Evolutionary conservation across 1,140 invertebrate genomes (phyloP).

Genomic region (Branchinecta lynchi): DNA sequence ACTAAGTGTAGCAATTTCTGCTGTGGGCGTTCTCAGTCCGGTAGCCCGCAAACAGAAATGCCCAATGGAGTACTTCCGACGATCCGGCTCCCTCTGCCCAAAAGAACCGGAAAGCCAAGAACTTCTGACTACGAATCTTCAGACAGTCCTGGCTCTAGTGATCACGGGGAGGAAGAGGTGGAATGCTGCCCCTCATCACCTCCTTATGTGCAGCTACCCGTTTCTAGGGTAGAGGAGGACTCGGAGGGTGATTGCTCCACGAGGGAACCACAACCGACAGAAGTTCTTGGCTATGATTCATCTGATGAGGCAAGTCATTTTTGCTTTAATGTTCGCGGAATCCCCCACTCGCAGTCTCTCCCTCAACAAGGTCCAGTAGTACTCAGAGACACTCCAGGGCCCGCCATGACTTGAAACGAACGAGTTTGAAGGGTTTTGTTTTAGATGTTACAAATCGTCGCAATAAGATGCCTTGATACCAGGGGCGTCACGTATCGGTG

Average conservation of each 20-base stretch:
- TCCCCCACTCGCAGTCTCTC: no score
- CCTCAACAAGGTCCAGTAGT: no score
- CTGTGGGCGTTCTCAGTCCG: background rate
- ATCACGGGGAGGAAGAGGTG: constrained; percentile 30
- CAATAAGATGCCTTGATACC: no score
- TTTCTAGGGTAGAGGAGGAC: background rate
- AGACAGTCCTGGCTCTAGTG: constrained; percentile 35
- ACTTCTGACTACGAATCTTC: constrained; percentile 37
- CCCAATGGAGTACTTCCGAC: background rate
- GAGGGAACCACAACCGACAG: background rate
- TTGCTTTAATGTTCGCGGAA: no score
- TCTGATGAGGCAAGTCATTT: background rate
- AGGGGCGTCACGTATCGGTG: no score
- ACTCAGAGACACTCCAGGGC: no score
- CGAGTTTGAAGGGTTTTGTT: no score
- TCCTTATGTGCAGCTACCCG: background rate
- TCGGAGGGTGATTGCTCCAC: background rate
- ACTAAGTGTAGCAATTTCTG: background rate
- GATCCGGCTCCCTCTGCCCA: constrained; percentile 12
- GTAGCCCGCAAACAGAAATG: background rate
- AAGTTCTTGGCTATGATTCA: background rate
- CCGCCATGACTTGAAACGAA: no score
- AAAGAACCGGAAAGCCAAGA: constrained; percentile 26
- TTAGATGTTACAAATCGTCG: no score
- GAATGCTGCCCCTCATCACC: constrained; percentile 16